These are phyloP conservation scores for Tricholauxania praeusta DNA, from an alignment of 2,888 invertebrate species.

Conservation along the genomic window DNA sequence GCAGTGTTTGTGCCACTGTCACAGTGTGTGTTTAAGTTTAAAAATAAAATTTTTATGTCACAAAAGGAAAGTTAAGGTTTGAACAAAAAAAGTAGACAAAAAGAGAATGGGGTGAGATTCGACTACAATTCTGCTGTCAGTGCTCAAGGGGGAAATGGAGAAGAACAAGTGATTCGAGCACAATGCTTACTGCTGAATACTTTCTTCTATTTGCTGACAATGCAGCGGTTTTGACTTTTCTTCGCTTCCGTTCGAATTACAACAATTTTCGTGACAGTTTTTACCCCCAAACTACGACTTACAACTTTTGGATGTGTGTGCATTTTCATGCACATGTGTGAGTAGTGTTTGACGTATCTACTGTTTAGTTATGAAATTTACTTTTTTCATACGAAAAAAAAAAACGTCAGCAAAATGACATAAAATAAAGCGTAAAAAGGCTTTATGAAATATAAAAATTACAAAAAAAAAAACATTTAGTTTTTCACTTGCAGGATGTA, in stretches of 20 bases:
- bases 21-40: not conserved
- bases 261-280: slow-evolving; percentile 11
- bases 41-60: slow-evolving; percentile 6
- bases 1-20: too few species aligned
- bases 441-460: not conserved
- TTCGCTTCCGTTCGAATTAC: slow-evolving; percentile 9
- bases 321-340: not conserved
- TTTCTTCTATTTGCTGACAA: slow-evolving; percentile 19
- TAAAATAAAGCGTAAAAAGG: not conserved
- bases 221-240: slow-evolving; percentile 11
- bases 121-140: too few species aligned
- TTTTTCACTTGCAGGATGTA: not conserved
- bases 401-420: not conserved
- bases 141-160: not conserved
- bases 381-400: not conserved
- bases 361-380: not conserved
- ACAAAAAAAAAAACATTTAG: not conserved
- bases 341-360: not conserved
- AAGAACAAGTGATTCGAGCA: slow-evolving; percentile 1
- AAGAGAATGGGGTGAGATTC: too few species aligned
- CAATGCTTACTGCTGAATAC: not conserved
- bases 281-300: too few species aligned
- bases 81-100: too few species aligned
- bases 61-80: not conserved
- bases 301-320: not conserved